Base-by-base conservation (phyloP, 2,797 vertebrate genomes). In the Clarias pachynema region DNA sequence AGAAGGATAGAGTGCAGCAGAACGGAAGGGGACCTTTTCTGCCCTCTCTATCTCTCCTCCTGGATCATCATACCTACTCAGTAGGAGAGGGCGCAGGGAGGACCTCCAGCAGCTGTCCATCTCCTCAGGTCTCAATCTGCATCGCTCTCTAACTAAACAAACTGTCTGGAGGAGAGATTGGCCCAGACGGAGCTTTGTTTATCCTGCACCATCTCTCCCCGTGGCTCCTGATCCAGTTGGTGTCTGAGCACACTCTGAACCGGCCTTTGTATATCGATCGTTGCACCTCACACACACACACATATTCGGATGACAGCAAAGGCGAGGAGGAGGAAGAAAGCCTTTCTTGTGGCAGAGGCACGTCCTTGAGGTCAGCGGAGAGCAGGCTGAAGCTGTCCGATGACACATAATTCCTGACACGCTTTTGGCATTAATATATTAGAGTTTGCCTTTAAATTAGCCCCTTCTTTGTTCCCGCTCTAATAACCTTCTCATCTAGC, bases 31-130 rank as follows among this genome's bases (percentile, higher is more conserved):
- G 86, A 87, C 72, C 81, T 70, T 81, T 77, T 62, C 79, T 80
- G 34, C 81, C 65, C 68, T 65, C 69, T 87, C 86, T 53, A 79
- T 86, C 84, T 57, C 84, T 72, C 80, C 80, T 83, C 44, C 81
- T 66, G 82, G 82, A 79, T 60, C 88, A 85, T 66, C 80, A 81
- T 90, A 86, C 73, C 73, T 85, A 70, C 65, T 82, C 87, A 88
- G 89, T 86, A 66, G 15, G 87, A 85, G 26, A 60, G 81, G 82
- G 89, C 81, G 44, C 81, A 40, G 24, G 4, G 53, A 88, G 83
- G 89, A 89, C 85, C 89, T 89, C 81, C 87, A 82, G 87, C 89
- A 89, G 87, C 87, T 89, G 89, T 89, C 85, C 44, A 70, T 85
- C 87, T 84, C 87, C 70, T 82, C 81, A 86, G 81, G 78, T 85